phyloP scores from a whole-genome alignment of 2,888 invertebrate genomes.

The Xestoiulus laeticollis region DNA sequence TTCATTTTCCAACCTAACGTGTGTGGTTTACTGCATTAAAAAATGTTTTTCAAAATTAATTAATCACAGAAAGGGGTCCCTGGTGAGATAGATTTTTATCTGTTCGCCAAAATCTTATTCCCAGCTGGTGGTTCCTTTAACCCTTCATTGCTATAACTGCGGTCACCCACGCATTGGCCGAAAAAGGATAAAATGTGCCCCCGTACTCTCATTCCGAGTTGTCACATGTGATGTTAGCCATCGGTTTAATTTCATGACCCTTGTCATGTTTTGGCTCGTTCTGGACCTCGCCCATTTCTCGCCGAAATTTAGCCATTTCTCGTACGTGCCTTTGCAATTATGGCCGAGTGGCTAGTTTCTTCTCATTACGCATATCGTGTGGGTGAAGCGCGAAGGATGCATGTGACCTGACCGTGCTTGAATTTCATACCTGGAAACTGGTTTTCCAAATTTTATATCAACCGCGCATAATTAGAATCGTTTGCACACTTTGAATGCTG shows the following conservation, averaged over 20 bases:
- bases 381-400: constrained; percentile 11
- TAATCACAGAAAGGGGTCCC: no score
- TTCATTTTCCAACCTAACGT: no score
- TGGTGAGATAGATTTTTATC: neutral
- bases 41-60: no score
- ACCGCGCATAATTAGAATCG: neutral
- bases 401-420: neutral
- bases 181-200: neutral
- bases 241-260: constrained; percentile 8
- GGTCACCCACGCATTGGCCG: neutral
- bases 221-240: neutral
- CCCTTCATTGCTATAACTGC: neutral
- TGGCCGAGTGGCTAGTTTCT: neutral
- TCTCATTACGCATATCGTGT: neutral
- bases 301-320: neutral
- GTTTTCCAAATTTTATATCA: neutral
- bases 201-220: neutral
- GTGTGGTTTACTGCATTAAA: no score
- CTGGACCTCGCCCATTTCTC: constrained; percentile 1
- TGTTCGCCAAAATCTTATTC: neutral
- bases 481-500: neutral
- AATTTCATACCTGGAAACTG: neutral
- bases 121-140: neutral
- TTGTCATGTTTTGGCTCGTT: neutral
- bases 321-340: neutral